Percentiles rank a stretch among this genome's conserved stretches.
Conservation (phyloP, 2,888 invertebrate genomes). For the Coelinius sp. region DNA sequence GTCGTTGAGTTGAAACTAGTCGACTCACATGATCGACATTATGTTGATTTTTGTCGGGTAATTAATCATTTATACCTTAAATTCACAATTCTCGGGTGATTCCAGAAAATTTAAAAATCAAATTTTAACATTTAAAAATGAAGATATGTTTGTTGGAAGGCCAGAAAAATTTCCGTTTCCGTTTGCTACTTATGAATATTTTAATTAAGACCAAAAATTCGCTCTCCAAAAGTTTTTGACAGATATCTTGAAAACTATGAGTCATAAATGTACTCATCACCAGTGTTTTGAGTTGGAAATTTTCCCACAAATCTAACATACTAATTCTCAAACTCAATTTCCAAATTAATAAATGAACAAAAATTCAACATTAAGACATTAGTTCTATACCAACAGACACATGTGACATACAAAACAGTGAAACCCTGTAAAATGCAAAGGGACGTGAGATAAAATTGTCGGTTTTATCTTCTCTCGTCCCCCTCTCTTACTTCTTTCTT, state of each 20-base stretch:
- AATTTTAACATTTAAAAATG: too few species aligned
- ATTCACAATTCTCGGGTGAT: not conserved
- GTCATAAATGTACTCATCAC: too few species aligned
- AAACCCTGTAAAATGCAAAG: not conserved
- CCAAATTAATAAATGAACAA: too few species aligned
- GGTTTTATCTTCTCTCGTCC: slow-evolving; percentile 1
- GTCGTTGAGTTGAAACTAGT: not conserved
- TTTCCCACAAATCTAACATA: too few species aligned
- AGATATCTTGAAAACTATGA: too few species aligned
- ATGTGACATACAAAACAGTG: not conserved
- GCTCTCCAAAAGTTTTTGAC: not conserved
- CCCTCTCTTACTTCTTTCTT: not conserved
- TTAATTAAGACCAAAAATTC: not conserved
- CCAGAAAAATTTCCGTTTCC: not conserved
- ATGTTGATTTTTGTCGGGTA: not conserved
- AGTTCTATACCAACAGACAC: too few species aligned
- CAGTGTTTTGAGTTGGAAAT: too few species aligned
- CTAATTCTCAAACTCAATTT: too few species aligned
- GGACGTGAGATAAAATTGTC: slow-evolving; percentile 7
- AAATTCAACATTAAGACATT: too few species aligned
- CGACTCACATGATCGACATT: not conserved
- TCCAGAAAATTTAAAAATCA: not conserved
- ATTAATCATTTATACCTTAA: not conserved
- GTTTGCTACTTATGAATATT: not conserved
- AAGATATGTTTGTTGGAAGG: not conserved